These are phyloP conservation scores for Sarcoramphus papa DNA, from an alignment of 2,797 vertebrate species.

Conservation along the genomic window DNA sequence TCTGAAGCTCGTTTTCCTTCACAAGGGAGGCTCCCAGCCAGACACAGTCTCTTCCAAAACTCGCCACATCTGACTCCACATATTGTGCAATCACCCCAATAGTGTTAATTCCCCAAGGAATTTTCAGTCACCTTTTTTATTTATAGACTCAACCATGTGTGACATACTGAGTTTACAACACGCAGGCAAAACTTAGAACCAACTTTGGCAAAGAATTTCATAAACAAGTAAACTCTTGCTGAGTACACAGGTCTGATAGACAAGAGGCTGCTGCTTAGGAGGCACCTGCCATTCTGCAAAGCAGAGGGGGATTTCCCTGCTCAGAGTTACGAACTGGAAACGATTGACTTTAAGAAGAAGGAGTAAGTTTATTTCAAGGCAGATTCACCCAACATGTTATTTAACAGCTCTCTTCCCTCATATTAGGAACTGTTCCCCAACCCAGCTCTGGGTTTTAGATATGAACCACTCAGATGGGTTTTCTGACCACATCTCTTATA, in stretches of 20 bases:
- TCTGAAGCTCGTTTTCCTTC: background rate
- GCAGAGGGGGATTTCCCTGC: background rate
- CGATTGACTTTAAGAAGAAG: background rate
- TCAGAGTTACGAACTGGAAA: background rate
- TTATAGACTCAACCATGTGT: background rate
- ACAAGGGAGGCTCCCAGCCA: background rate
- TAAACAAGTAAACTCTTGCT: background rate
- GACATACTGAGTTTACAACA: background rate
- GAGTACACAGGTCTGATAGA: background rate
- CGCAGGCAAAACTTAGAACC: background rate
- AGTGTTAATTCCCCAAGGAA: background rate
- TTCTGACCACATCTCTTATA: background rate
- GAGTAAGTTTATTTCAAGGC: background rate
- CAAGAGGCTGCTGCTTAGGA: background rate
- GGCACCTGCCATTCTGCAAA: background rate
- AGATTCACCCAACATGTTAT: background rate
- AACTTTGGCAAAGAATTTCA: background rate
- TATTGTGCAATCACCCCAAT: background rate
- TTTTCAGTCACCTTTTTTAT: background rate
- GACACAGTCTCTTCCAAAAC: background rate
- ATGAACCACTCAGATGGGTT: background rate
- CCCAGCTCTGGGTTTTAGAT: background rate
- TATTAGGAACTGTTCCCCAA: background rate
- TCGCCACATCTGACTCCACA: no score
- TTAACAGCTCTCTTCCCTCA: background rate